These are phyloP conservation scores for Oreochromis tanganicae DNA, from an alignment of 2,113 vertebrate species.

Conservation along the genomic window DNA sequence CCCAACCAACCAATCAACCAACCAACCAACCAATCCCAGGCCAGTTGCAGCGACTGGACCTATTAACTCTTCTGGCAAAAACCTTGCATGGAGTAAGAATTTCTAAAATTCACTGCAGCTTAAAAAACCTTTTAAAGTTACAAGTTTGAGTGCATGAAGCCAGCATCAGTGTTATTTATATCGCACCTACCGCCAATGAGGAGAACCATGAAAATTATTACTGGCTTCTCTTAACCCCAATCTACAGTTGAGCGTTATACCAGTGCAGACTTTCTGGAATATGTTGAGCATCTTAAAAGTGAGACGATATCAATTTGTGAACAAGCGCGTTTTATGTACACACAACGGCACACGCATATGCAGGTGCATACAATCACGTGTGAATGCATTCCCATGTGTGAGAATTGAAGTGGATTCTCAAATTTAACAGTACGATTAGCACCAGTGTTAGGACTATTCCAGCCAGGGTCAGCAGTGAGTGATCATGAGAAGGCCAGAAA, in stretches of 20 bases:
- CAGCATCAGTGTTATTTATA: constrained; percentile 35
- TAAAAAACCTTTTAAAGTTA: constrained; percentile 23
- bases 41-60: background rate
- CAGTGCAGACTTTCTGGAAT: constrained; percentile 20
- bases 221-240: constrained; percentile 32
- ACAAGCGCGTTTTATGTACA: background rate
- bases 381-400: background rate
- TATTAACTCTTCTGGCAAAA: background rate
- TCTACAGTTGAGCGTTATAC: constrained; percentile 35
- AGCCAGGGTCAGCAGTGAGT: constrained; percentile 33
- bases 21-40: background rate
- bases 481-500: constrained; percentile 49
- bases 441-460: background rate
- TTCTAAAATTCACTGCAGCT: background rate
- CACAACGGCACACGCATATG: background rate
- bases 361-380: background rate
- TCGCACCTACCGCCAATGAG: constrained; percentile 6
- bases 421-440: background rate
- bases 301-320: constrained; percentile 7
- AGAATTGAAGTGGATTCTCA: background rate
- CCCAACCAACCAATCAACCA: background rate
- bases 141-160: constrained; percentile 22
- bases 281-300: constrained; percentile 30
- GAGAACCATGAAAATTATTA: constrained; percentile 38
- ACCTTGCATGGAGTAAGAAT: background rate